Evolutionary conservation across 2,888 invertebrate species (phyloP), one percentile per base, ranked within the genome.

Genomic region (Lysandra coridon): DNA sequence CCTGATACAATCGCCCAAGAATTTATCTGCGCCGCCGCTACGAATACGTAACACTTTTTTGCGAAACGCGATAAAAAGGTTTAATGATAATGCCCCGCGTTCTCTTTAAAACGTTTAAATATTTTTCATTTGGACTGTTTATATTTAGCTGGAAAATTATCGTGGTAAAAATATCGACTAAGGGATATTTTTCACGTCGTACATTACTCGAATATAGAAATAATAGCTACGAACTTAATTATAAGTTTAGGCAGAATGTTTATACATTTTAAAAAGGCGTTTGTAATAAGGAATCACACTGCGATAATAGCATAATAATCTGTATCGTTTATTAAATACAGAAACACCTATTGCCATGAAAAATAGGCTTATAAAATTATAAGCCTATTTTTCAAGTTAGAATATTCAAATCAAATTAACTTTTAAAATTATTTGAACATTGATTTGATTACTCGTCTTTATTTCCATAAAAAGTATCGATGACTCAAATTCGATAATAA

Each of bases 1-100:
- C 85, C 83, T 88, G 92, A 92, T 91, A 92, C 87, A 88, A 92
- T 92, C 83, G 80, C 78, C 78, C 87, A 88, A 86, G 88, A 88
- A 92, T 92, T 91, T 92, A 92, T 92, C 91, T 88, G 87, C 85
- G 86, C 87, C 85, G 85, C 86, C 85, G 83, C 78, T 79, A 79
- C 69, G 81, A 83, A 80, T 78, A 73, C 80, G 69, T 79, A 69
- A 73, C 80, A 80, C 79, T 81, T 83, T 82, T 83, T 82, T 80
- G 77, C 64, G 78, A 37, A 77, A 73, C 40, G n/a, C 37, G 79
- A 78, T 81, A 74, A 77, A 78, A 80, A 79, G 23, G 64, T 78
- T 79, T 73, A 78, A 78, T 40, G 37, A 60, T 73, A 64, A 62
- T 23, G 74, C 53, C 49, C 64, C 17, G 62, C 73, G 33, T 49